Base-by-base conservation (phyloP, 2,113 vertebrate genomes). In the Callionymus lyra region DNA sequence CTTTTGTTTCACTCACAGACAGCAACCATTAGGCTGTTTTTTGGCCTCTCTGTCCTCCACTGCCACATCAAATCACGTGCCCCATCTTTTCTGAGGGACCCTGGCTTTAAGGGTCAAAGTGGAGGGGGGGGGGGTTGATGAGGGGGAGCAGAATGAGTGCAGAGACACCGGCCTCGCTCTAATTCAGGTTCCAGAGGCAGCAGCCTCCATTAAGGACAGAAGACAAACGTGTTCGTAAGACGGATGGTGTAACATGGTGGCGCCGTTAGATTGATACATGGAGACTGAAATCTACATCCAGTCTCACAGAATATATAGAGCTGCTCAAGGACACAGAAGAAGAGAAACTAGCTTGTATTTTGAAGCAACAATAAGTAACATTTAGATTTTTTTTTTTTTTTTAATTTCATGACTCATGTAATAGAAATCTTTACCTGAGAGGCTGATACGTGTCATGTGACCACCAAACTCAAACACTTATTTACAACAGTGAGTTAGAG, bases 41-140 rank as follows among this genome's bases (percentile, higher is more conserved):
- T 21, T 41, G 47, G 50, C 40, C 41, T 42, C 50, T 53, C 38
- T 63, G 16, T 51, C 57, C 45, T 50, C 45, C 31, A 6, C 39
- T 38, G 44, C 13, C 17, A 50, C 51, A 56, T 47, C 53, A 39
- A 50, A 63, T 57, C 53, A 50, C 40, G n/a, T 53, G 48, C 46
- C 51, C 52, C 50, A 52, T 59, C 59, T 69, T 62, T 46, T 50
- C 53, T 37, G 52, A 42, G 50, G 49, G 55, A 76, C 50, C 16
- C 50, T 58, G 60, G 63, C 63, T 59, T 55, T 57, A 38, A 56
- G 65, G 65, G 68, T 74, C 63, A 72, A 49, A 45, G 56, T 27
- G 8, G 21, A 54, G 36, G 48, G 48, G 56, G 37, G 50, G n/a
- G n/a, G n/a, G n/a, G n/a, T n/a, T n/a, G n/a, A n/a, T n/a, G 21